A percentile compares a stretch with the other conserved stretches of the same genome.
Conservation (phyloP, 2,113 vertebrate species). For the Marmota flaviventris region DNA sequence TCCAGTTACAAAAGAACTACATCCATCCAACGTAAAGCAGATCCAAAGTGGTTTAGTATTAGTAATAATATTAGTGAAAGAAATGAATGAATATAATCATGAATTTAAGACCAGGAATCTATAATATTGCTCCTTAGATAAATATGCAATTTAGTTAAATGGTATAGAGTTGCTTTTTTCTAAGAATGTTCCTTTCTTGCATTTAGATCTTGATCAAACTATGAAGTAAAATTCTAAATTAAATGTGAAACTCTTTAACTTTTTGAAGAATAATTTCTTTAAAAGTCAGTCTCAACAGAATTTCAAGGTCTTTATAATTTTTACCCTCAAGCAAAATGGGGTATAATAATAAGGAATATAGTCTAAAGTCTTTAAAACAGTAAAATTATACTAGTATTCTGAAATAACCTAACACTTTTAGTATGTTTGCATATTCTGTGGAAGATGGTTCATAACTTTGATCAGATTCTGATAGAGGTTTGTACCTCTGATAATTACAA, state of each 20-base stretch:
- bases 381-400: not conserved
- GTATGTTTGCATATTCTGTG: not conserved
- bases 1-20: not conserved
- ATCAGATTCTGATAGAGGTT: not conserved
- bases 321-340: not conserved
- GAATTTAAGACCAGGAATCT: not conserved
- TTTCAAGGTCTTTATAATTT: not conserved
- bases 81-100: not conserved
- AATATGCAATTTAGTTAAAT: not conserved
- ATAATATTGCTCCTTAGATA: not conserved
- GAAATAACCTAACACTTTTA: not conserved
- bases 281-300: not conserved
- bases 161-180: not conserved
- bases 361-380: not conserved
- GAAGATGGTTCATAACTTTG: not conserved
- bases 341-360: not conserved
- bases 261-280: not conserved
- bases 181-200: not conserved
- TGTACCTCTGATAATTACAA: not conserved
- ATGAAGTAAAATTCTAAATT: constrained; percentile 30
- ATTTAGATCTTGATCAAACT: constrained; percentile 51
- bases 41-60: not conserved
- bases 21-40: not conserved
- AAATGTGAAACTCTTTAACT: constrained; percentile 27
- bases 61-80: not conserved